A percentile compares a stretch with the other conserved stretches of the same genome.
These are phyloP conservation scores for Microtus richardsoni DNA, from an alignment of 2,113 vertebrate species.

Conservation along the genomic window DNA sequence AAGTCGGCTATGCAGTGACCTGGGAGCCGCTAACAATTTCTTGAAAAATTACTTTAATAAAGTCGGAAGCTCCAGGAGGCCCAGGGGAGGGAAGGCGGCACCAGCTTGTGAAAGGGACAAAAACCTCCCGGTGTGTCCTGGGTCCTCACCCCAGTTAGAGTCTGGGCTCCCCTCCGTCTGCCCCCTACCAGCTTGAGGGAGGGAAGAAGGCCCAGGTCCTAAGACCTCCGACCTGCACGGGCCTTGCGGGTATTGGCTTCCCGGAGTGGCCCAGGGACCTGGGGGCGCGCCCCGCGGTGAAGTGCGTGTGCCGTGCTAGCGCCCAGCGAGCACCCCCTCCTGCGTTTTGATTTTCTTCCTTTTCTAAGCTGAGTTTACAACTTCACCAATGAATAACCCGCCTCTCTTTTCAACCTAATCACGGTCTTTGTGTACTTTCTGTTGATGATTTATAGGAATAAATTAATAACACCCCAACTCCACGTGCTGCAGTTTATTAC, in stretches of 20 bases:
- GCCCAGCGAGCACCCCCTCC: background rate
- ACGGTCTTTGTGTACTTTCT: slow-evolving; percentile 95
- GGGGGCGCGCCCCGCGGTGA: background rate
- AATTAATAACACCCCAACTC: slow-evolving; percentile 95
- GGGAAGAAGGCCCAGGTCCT: background rate
- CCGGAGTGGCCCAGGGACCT: background rate
- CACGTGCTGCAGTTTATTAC: slow-evolving; percentile 92
- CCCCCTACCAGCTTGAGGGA: background rate
- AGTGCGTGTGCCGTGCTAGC: background rate
- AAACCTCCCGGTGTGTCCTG: background rate
- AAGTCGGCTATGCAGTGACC: slow-evolving; percentile 43
- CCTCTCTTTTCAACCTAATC: slow-evolving; percentile 93
- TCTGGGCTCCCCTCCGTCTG: background rate
- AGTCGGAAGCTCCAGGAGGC: slow-evolving; percentile 10
- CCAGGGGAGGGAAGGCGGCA: slow-evolving; percentile 15
- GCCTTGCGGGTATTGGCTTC: background rate
- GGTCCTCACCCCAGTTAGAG: background rate
- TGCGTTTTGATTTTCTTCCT: slow-evolving; percentile 78
- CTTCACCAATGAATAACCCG: slow-evolving; percentile 96
- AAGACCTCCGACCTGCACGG: rapidly evolving
- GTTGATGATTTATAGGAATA: slow-evolving; percentile 99
- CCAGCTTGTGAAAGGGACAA: background rate
- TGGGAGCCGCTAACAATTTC: slow-evolving; percentile 55
- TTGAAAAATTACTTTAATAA: slow-evolving; percentile 81
- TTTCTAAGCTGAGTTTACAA: slow-evolving; percentile 89